Base-by-base conservation (phyloP, 2,113 vertebrate species). In the Ondatra zibethicus region DNA sequence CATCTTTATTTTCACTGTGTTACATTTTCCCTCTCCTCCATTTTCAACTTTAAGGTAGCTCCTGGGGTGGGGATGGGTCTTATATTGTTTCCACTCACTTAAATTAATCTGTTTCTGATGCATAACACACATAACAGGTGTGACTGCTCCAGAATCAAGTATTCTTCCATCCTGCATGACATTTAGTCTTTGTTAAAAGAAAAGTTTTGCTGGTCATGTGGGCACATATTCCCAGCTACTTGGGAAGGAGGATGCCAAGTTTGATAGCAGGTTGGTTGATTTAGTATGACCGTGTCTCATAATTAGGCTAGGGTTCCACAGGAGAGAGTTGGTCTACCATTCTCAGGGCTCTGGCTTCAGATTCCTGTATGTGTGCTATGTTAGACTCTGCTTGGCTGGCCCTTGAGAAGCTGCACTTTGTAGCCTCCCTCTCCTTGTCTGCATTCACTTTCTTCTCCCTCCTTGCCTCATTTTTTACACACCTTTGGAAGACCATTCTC, bases 11-110 rank as follows among this genome's bases (percentile, higher is more conserved):
- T 82, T 31, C 27, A 36, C 36, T 55, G 4, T 10, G 21, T 39
- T 65, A 72, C 27, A 33, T 5, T 73, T 8, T 23, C 27, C 42
- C 5, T 72, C 29, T 39, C 42, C 0, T 17, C 2, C 4, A 63
- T 42, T 92, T 47, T 31, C 33, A 55, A 36, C 25, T 17, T 80
- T 66, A 45, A 45, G n/a, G 19, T 7, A 47, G 5, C 39, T 47
- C 50, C 23, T 47, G 1, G 6, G 13, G 3, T 5, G 21, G 11
- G 0, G 33, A 6, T 1, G 2, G 33, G 8, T 7, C 50, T 78
- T 93, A 47, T 0, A 19, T 68, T 58, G 2, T 14, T 29, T 61
- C 29, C 10, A 36, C 7, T 4, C 33, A 36, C 33, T 31, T 78
- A 63, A 86, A 78, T 73, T 12, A 36, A 7, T 45, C 4, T 86